Evolutionary conservation across 2,113 vertebrate genomes (phyloP), one percentile per base, ranked within the genome.

Genomic region (Prietella phreatophila): DNA sequence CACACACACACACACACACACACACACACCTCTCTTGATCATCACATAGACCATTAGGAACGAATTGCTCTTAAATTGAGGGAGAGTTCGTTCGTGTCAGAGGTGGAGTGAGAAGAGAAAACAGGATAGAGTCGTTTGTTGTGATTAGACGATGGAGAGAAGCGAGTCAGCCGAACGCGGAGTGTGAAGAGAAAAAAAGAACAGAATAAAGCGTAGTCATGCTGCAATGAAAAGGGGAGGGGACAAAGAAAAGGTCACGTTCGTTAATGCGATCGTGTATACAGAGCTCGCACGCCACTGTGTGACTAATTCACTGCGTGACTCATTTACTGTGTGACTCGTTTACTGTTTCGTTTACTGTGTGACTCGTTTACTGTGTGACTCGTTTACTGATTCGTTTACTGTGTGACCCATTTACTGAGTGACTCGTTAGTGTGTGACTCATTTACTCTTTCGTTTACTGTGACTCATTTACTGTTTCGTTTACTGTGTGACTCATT

Each of bases 21-120:
- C 76, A 30, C 25, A 53, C 76, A 79, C 47, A 0, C 13, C 7
- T 78, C 42, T 53, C 76, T 30, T 30, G 76, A 50, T 80, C 27
- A 55, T 80, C 76, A 30, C 50, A 80, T 50, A 80, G 76, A 7
- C 50, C 76, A 55, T 80, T 80, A 80, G 47, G 76, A 55, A 55
- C 14, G 50, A 19, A 80, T 80, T 80, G 76, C 50, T 80, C 27
- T 55, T 30, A 15, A 55, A 78, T 19, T 15, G 47, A 80, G n/a
- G 47, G 27, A 55, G 50, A 19, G 15, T n/a, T n/a, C 5, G 15
- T n/a, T n/a, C 5, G 14, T 55, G 76, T 55, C 25, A 55, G 76
- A 55, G 75, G 25, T 53, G 75, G 11, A 78, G 42, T 0, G 22
- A 27, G 36, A 78, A 14, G 22, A 78, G 42, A n/a, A 15, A 78